These are phyloP conservation scores for Xiphias gladius DNA, from an alignment of 2,113 vertebrate species.

Conservation along the genomic window DNA sequence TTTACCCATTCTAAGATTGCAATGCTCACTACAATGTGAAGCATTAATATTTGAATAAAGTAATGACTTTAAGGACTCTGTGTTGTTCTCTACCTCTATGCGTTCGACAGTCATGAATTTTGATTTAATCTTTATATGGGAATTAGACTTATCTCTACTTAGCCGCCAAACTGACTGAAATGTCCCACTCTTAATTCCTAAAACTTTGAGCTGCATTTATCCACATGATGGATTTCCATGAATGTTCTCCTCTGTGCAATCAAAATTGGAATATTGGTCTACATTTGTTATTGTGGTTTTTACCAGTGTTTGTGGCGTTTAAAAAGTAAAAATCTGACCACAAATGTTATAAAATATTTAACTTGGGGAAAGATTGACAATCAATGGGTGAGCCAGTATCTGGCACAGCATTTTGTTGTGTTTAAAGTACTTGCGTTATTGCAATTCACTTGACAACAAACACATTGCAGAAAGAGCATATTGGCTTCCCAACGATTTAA, in stretches of 20 bases:
- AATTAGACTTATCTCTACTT: conserved; percentile 43
- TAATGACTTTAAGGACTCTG: conserved; percentile 19
- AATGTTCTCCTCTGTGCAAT: neutral
- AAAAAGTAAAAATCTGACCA: neutral
- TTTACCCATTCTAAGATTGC: neutral
- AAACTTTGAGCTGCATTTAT: conserved; percentile 21
- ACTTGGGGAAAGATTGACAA: neutral
- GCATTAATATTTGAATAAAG: conserved; percentile 23
- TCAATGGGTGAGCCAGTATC: neutral
- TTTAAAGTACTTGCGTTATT: neutral
- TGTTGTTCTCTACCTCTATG: neutral
- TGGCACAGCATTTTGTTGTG: neutral
- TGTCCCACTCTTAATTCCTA: conserved; percentile 1
- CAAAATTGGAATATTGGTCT: neutral
- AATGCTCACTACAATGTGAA: conserved; percentile 18
- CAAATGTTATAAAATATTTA: neutral
- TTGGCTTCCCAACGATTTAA: neutral
- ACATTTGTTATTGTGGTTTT: neutral
- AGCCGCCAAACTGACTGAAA: conserved; percentile 31
- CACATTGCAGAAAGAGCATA: neutral
- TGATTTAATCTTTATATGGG: conserved; percentile 45
- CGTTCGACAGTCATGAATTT: conserved; percentile 29
- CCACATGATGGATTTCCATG: conserved; percentile 30
- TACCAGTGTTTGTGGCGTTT: neutral
- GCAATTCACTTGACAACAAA: neutral